Evolutionary conservation across 2,113 vertebrate species (phyloP).

Genomic region (Silurus meridionalis): DNA sequence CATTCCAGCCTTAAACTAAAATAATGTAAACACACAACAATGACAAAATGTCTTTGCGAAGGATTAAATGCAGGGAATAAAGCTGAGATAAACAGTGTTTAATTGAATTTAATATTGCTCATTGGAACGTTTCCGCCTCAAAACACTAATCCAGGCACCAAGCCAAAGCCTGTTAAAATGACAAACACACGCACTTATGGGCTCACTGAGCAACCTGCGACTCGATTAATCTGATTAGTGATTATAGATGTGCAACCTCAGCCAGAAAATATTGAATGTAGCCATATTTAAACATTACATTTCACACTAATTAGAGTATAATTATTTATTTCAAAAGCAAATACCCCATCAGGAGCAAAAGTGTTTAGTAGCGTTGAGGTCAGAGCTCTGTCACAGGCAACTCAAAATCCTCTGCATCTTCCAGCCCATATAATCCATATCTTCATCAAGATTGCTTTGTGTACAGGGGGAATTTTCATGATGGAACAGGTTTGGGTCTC

Average conservation of each 20-base stretch:
- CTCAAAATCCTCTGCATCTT: too few species aligned
- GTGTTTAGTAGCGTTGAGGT: too few species aligned
- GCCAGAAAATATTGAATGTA: slow-evolving; percentile 4
- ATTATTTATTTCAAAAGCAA: background rate
- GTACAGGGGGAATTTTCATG: too few species aligned
- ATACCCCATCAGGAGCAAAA: background rate
- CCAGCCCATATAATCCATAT: too few species aligned
- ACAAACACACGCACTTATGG: background rate
- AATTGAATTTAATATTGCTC: slow-evolving; percentile 4
- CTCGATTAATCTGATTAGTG: slow-evolving; percentile 24
- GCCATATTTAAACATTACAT: background rate
- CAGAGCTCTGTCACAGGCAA: too few species aligned
- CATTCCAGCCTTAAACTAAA: background rate
- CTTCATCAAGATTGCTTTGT: too few species aligned
- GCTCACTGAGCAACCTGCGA: background rate
- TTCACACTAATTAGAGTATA: background rate
- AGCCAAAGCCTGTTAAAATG: slow-evolving; percentile 23
- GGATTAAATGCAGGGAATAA: slow-evolving; percentile 6
- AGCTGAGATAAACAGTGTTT: slow-evolving; percentile 1
- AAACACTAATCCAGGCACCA: slow-evolving; percentile 24
- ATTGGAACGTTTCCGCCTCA: background rate
- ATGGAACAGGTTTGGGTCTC: too few species aligned
- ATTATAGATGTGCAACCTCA: background rate
- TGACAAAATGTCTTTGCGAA: background rate
- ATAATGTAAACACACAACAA: background rate